phyloP scores from a whole-genome alignment of 2,888 invertebrate species.

The Xestoiulus laeticollis region DNA sequence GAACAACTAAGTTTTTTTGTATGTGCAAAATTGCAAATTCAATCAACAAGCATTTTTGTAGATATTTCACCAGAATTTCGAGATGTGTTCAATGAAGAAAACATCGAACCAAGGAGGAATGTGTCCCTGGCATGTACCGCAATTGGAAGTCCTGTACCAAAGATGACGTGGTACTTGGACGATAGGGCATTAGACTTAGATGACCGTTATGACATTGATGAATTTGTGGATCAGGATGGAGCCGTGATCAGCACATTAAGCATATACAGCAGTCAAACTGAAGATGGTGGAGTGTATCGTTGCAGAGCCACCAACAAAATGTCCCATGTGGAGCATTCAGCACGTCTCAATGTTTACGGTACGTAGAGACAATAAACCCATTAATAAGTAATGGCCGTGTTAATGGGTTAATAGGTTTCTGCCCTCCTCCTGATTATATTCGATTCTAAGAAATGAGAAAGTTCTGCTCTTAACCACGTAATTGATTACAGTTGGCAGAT shows the following conservation, averaged over 20 bases:
- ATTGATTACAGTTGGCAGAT: background rate
- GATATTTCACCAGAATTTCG: constrained; percentile 55
- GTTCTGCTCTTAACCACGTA: background rate
- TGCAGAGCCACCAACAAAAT: constrained; percentile 73
- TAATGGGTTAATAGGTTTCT: background rate
- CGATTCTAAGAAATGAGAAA: background rate
- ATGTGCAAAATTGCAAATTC: too few relatives aligned
- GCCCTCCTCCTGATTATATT: background rate
- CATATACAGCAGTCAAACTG: constrained; percentile 87
- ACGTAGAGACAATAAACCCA: constrained; percentile 62
- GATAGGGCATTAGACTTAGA: constrained; percentile 61
- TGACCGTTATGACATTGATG: constrained; percentile 50
- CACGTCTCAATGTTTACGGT: constrained; percentile 89
- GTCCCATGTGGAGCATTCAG: constrained; percentile 84
- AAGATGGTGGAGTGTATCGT: constrained; percentile 90
- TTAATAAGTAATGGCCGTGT: constrained; percentile 20
- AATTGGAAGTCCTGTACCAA: constrained; percentile 93
- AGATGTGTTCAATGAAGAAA: constrained; percentile 87
- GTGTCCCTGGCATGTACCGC: constrained; percentile 91
- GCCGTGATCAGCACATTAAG: constrained; percentile 93
- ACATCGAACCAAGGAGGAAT: constrained; percentile 87
- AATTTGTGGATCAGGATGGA: constrained; percentile 61
- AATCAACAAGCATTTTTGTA: constrained; percentile 7
- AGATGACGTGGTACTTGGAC: constrained; percentile 92
- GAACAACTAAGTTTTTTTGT: too few relatives aligned